Evolutionary conservation across 2,113 vertebrate genomes (phyloP).

Genomic region (Machaerirhynchus nigripectus): DNA sequence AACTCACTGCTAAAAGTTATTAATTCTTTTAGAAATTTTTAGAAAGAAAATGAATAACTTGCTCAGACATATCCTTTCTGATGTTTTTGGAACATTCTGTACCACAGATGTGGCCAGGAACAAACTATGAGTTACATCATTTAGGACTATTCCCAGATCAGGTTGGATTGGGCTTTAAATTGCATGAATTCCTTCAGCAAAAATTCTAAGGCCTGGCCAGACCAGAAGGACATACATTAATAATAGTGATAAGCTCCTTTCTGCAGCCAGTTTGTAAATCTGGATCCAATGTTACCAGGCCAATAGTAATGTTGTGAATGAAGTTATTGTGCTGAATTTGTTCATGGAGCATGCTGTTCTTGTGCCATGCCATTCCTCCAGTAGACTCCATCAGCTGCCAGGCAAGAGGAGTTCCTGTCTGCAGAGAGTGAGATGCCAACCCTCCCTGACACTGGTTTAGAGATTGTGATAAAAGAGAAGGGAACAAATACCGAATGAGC

Average conservation of each 20-base stretch:
- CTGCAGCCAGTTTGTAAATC: not conserved
- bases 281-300: not conserved
- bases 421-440: not conserved
- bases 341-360: not conserved
- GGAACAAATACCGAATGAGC: not conserved
- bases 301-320: not conserved
- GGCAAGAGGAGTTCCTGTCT: not conserved
- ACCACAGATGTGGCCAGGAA: slow-evolving; percentile 22
- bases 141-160: slow-evolving; percentile 26
- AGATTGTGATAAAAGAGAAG: slow-evolving; percentile 4
- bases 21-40: slow-evolving; percentile 17
- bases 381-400: not conserved
- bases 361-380: not conserved
- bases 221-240: slow-evolving; percentile 35
- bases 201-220: not conserved
- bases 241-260: not conserved
- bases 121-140: not conserved
- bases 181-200: not conserved
- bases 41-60: not conserved
- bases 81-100: slow-evolving; percentile 24
- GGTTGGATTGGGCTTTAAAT: slow-evolving; percentile 3
- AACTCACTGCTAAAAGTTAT: slow-evolving; percentile 8
- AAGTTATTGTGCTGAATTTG: not conserved
- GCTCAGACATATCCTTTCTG: slow-evolving; percentile 42
- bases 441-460: not conserved